A percentile compares a stretch with the other conserved stretches of the same genome.
Evolutionary conservation across 2,797 vertebrate species (phyloP).

Genomic region (Danio choprae): DNA sequence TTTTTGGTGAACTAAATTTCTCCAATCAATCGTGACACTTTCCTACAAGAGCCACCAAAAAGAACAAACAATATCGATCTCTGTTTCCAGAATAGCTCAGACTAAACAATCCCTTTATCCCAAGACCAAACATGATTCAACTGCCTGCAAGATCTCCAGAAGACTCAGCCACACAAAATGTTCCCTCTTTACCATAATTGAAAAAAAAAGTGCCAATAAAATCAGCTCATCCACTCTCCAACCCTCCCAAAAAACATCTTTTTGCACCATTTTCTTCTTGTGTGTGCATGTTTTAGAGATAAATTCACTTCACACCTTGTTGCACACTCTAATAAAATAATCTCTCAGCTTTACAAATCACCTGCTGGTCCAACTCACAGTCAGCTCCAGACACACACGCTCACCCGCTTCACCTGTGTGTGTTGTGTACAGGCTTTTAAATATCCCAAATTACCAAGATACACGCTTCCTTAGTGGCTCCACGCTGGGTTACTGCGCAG

Average conservation of each 20-base stretch:
- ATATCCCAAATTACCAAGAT: constrained; percentile 15
- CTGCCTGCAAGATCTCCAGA: neutral
- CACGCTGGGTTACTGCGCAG: neutral
- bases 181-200: neutral
- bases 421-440: constrained; percentile 15
- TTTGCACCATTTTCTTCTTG: constrained; percentile 18
- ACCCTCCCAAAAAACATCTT: neutral
- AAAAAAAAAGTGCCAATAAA: neutral
- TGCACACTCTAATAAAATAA: constrained; percentile 44
- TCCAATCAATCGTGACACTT: neutral
- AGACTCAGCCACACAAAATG: neutral
- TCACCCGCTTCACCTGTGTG: neutral
- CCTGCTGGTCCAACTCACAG: constrained; percentile 42
- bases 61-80: constrained; percentile 3
- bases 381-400: constrained; percentile 7
- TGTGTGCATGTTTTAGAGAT: neutral
- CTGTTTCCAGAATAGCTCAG: constrained; percentile 1
- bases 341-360: constrained; percentile 51
- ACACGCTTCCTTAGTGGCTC: neutral
- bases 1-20: neutral
- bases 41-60: neutral
- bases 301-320: constrained; percentile 41
- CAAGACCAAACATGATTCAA: constrained; percentile 19
- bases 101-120: constrained; percentile 4
- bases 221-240: neutral